These are phyloP conservation scores for Gastracanthus pulcherrimus DNA, from an alignment of 2,888 invertebrate species.

Conservation along the genomic window DNA sequence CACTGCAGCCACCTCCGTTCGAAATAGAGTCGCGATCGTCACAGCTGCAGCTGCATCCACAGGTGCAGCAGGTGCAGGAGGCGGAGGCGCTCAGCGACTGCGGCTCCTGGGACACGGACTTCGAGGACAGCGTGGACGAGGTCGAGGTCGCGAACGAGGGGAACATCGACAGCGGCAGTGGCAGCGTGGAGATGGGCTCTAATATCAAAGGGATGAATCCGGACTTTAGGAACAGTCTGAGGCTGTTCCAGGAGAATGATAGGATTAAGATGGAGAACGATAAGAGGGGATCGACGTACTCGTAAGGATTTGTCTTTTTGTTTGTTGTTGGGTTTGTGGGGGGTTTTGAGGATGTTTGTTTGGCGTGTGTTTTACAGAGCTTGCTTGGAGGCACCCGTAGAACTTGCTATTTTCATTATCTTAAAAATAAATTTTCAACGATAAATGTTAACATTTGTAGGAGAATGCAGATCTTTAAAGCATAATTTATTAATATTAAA, in stretches of 20 bases:
- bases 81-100: slow-evolving; percentile 61
- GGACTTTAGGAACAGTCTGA: slow-evolving; percentile 63
- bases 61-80: slow-evolving; percentile 5
- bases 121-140: slow-evolving; percentile 70
- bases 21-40: background rate
- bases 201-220: slow-evolving; percentile 27
- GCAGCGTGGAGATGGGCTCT: background rate
- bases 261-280: slow-evolving; percentile 40
- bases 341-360: no score
- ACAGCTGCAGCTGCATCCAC: slow-evolving; percentile 24
- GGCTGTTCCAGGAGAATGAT: slow-evolving; percentile 64
- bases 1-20: background rate
- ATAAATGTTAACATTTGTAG: no score
- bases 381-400: no score
- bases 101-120: slow-evolving; percentile 75
- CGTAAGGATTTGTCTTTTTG: slow-evolving; percentile 22
- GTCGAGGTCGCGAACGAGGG: slow-evolving; percentile 5
- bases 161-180: slow-evolving; percentile 18
- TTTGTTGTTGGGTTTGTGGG: no score
- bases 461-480: no score
- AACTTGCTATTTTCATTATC: no score
- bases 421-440: no score
- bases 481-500: no score
- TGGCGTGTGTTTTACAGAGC: no score
- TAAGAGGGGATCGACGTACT: slow-evolving; percentile 9